Evolutionary conservation across 2,888 invertebrate species (phyloP), one percentile per base, ranked within the genome.

Genomic region (Pseudolycoriella hygida): DNA sequence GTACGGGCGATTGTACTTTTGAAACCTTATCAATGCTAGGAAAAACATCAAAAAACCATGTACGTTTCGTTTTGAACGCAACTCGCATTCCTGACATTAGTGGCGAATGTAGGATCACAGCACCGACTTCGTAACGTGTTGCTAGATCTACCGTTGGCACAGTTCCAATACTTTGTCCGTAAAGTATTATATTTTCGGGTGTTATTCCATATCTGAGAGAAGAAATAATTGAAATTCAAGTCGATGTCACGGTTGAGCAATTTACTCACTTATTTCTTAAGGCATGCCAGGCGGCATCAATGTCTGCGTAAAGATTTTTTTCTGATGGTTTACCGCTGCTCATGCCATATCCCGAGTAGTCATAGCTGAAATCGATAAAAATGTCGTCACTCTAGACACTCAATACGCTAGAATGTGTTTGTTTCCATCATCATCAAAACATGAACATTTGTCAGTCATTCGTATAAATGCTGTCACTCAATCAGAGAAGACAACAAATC

Each of bases 1-100:
- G 74, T 57, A 92, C 92, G 48, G 92, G 93, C 53, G 90, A 89
- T 60, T 84, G 85, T 52, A 94, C 89, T 67, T 89, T 88, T 51
- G 89, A 87, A 58, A 93, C 87, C 73, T 92, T 92, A 70, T 93
- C 92, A 71, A 93, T 94, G 71, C 89, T 90, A 54, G 90, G 89
- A 66, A 93, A 93, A 57, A 89, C 90, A 74, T 94, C 93, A 66
- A 90, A 93, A 69, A 90, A 93, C 89, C 89, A 90, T 45, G 89
- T 89, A 59, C 89, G 74, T 65, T 86, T 86, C 44, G 89, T 90
- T 57, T 89, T 89, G 67, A 92, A 94, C 53, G 90, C 90, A 39
- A 94, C 90, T 56, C 93, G 73, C 85, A 94, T 87, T 44, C 93
- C 93, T 46, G 90, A 92, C 83, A 89, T 89, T 45, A 94, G 73